Evolutionary conservation across 2,113 vertebrate genomes (phyloP).

Genomic region (Urocolius indicus): DNA sequence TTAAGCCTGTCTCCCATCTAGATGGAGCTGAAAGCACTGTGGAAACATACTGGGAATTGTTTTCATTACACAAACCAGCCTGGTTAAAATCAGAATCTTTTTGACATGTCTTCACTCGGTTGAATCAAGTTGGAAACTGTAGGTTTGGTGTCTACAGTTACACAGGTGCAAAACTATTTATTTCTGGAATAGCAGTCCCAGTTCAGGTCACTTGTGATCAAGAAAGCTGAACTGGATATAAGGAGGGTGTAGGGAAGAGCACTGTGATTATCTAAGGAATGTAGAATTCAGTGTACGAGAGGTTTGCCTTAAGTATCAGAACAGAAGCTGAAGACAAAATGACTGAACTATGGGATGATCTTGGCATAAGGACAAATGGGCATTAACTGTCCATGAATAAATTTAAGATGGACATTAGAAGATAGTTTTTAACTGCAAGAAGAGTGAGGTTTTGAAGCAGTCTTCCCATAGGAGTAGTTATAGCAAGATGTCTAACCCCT

Average conservation of each 20-base stretch:
- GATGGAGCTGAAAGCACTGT: neutral
- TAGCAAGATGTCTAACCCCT: neutral
- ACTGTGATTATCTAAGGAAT: neutral
- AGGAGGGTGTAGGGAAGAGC: neutral
- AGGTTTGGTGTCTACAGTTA: neutral
- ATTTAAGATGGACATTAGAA: neutral
- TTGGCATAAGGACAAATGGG: slow-evolving; percentile 21
- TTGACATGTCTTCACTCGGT: neutral
- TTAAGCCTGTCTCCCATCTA: neutral
- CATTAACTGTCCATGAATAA: slow-evolving; percentile 8
- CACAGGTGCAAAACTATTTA: neutral
- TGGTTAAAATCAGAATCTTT: neutral
- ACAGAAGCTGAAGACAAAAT: neutral
- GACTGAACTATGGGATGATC: neutral
- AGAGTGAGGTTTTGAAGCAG: slow-evolving; percentile 7
- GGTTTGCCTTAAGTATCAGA: neutral
- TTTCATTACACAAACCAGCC: neutral
- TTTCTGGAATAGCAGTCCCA: neutral
- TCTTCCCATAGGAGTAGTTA: slow-evolving; percentile 27
- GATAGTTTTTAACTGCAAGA: slow-evolving; percentile 22
- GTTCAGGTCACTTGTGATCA: neutral
- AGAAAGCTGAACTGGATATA: neutral
- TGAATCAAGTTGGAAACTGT: neutral
- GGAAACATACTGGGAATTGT: neutral
- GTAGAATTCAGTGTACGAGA: fast-evolving